Percentiles rank a stretch among this genome's conserved stretches.
phyloP scores from a whole-genome alignment of 2,113 vertebrate species.

The Castor canadensis region DNA sequence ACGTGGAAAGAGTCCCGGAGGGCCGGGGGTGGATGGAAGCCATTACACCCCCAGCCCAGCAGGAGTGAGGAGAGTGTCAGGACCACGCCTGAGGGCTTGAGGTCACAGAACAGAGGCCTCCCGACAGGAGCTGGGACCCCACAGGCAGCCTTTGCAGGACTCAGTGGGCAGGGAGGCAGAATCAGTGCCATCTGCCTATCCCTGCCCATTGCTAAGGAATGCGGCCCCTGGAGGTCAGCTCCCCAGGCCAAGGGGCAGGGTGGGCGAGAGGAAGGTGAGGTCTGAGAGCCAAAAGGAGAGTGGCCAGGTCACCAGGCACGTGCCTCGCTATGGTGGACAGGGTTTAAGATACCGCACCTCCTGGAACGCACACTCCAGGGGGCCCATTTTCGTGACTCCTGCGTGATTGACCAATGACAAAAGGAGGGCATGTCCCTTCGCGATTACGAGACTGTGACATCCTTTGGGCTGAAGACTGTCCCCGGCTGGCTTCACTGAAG shows the following conservation, averaged over 20 bases:
- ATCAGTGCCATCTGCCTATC: neutral
- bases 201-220: neutral
- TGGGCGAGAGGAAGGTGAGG: accelerated
- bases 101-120: neutral
- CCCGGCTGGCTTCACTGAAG: neutral
- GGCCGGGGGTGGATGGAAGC: accelerated
- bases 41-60: no score
- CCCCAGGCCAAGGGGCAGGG: neutral
- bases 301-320: no score
- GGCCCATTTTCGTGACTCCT: neutral
- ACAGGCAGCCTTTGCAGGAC: neutral
- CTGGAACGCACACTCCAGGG: neutral
- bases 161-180: no score
- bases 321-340: neutral
- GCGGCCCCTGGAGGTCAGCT: neutral
- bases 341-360: neutral
- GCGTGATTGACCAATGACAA: neutral
- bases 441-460: no score
- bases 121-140: neutral
- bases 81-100: neutral
- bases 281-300: neutral
- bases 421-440: no score
- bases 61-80: neutral
- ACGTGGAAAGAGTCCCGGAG: neutral
- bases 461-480: neutral